Conservation (phyloP, 2,113 vertebrate species). For the Cheilinus undulatus region DNA sequence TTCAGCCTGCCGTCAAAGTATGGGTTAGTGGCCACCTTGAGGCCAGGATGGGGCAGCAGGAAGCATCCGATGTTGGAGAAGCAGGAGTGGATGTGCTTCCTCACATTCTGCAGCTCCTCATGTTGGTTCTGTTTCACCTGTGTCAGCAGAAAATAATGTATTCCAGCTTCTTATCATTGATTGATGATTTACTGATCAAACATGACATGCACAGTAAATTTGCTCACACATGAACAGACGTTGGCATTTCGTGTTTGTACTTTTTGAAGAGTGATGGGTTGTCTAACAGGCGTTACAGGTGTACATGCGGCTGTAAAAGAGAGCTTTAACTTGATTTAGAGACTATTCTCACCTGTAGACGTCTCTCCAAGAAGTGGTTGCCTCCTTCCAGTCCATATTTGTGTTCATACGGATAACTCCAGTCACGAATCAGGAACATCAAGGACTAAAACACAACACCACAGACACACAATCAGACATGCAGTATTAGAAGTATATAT, state of each 20-base stretch:
- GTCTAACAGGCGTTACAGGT: neutral
- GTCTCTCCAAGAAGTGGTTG: constrained; percentile 85
- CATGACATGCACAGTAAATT: neutral
- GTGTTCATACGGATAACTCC: constrained; percentile 93
- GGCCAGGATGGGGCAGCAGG: constrained; percentile 91
- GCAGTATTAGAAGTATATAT: too few relatives aligned
- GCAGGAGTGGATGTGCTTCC: constrained; percentile 93
- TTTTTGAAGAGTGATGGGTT: neutral
- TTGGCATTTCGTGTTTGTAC: neutral
- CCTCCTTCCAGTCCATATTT: constrained; percentile 88
- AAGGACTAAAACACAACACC: constrained; percentile 72
- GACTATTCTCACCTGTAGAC: constrained; percentile 84
- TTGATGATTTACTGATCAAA: neutral
- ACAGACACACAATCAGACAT: neutral
- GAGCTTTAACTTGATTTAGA: neutral
- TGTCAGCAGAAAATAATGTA: neutral
- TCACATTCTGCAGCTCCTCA: constrained; percentile 92
- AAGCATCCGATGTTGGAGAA: constrained; percentile 91
- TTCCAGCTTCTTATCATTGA: neutral
- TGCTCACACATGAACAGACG: neutral
- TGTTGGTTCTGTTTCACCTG: constrained; percentile 92
- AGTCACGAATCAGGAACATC: constrained; percentile 93
- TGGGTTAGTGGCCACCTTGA: constrained; percentile 91
- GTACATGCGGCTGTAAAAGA: neutral
- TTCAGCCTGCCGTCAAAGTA: constrained; percentile 89